These are phyloP conservation scores for Pollimyrus isidori DNA, from an alignment of 2,113 vertebrate species.

Conservation along the genomic window DNA sequence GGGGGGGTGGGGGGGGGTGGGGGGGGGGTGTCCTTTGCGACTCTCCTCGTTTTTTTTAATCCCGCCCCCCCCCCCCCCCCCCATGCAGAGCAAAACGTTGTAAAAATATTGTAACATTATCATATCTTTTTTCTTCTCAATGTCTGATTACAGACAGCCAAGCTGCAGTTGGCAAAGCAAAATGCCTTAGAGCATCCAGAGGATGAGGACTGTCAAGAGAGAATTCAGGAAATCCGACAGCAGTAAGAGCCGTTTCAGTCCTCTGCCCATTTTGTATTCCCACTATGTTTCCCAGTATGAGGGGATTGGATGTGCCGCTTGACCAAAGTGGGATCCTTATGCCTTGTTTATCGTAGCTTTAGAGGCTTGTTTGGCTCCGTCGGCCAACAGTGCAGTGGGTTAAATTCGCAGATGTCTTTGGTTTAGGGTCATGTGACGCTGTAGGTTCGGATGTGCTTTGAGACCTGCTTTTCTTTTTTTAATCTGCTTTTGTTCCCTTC, in stretches of 20 bases:
- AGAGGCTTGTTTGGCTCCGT: not conserved
- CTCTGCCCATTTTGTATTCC: not conserved
- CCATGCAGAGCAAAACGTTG: not conserved
- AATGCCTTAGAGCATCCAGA: conserved; percentile 71
- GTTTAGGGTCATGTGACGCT: not conserved
- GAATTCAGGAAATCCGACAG: conserved; percentile 70
- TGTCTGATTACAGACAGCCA: conserved; percentile 65
- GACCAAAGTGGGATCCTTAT: not conserved
- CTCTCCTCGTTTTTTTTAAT: no score
- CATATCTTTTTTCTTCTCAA: conserved; percentile 24
- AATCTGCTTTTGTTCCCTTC: not conserved
- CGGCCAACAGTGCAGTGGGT: not conserved
- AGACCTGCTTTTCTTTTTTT: not conserved
- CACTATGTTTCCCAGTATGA: not conserved
- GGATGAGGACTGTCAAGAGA: conserved; percentile 60
- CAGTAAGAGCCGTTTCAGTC: conserved; percentile 57
- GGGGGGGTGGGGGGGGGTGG: no score
- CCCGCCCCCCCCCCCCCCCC: no score
- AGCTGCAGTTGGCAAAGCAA: conserved; percentile 78
- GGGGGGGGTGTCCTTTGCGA: no score
- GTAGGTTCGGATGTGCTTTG: not conserved
- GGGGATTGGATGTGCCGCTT: not conserved
- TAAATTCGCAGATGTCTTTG: not conserved
- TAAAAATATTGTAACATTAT: not conserved
- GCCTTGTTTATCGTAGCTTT: not conserved